Evolutionary conservation across 2,113 vertebrate species (phyloP).

Genomic region (Proteles cristata): DNA sequence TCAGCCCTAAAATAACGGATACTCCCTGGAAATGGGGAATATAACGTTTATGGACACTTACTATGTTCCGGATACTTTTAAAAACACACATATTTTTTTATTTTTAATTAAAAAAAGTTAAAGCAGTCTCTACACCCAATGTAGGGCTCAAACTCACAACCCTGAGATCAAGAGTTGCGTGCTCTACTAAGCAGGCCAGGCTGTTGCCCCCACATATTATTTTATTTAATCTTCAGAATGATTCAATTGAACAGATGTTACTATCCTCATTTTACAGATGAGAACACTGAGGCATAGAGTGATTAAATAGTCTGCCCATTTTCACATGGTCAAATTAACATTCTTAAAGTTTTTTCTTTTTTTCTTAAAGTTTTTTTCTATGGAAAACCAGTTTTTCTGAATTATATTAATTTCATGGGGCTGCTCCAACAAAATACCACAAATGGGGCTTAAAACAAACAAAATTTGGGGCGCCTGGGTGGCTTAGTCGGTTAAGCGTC

Average conservation of each 20-base stretch:
- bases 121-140: too few relatives aligned
- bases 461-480: neutral
- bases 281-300: neutral
- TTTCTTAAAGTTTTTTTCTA: neutral
- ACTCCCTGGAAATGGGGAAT: neutral
- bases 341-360: neutral
- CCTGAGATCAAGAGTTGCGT: too few relatives aligned
- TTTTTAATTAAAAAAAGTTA: too few relatives aligned
- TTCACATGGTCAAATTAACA: neutral
- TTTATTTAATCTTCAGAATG: constrained; percentile 14
- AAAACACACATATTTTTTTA: neutral
- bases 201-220: neutral
- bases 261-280: neutral
- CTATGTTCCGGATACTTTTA: neutral
- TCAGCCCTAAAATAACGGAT: neutral
- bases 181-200: too few relatives aligned
- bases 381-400: constrained; percentile 11
- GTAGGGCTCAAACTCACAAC: too few relatives aligned
- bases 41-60: neutral
- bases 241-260: neutral
- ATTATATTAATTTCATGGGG: neutral
- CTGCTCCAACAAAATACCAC: neutral
- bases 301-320: neutral
- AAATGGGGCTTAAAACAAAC: neutral
- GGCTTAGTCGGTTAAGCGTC: too few relatives aligned